Conservation (phyloP, 2,888 invertebrate species). For the Prosapia bicincta region DNA sequence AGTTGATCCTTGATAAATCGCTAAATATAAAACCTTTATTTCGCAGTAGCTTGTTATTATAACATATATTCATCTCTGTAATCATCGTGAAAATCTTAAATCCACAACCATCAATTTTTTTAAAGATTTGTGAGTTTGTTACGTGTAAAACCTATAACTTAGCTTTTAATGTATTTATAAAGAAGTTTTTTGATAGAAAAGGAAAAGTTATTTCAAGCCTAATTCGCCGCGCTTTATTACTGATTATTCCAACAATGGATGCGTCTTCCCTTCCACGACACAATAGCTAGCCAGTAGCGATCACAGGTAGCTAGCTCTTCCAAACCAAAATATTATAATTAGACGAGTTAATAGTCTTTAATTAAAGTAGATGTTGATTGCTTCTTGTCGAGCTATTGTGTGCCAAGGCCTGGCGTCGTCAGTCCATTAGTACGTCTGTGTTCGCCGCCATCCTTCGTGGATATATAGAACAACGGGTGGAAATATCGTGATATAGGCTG, state of each 20-base stretch:
- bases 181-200: not conserved
- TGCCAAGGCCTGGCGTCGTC: not conserved
- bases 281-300: not conserved
- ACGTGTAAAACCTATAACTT: not conserved
- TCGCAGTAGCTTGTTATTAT: too few species aligned
- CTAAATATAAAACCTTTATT: too few species aligned
- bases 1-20: too few species aligned
- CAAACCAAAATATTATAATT: not conserved
- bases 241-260: slow-evolving; percentile 34
- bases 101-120: too few species aligned
- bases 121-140: too few species aligned
- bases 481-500: too few species aligned
- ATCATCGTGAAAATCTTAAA: too few species aligned
- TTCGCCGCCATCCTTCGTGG: slow-evolving; percentile 21
- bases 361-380: not conserved
- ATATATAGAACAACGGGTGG: too few species aligned
- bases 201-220: slow-evolving; percentile 37
- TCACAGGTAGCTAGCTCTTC: not conserved
- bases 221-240: slow-evolving; percentile 39
- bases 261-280: not conserved
- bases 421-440: not conserved
- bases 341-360: not conserved
- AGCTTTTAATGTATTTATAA: not conserved
- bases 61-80: too few species aligned
- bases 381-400: not conserved